These are phyloP conservation scores for Asobara japonica DNA, from an alignment of 1,140 invertebrate species.

Conservation along the genomic window DNA sequence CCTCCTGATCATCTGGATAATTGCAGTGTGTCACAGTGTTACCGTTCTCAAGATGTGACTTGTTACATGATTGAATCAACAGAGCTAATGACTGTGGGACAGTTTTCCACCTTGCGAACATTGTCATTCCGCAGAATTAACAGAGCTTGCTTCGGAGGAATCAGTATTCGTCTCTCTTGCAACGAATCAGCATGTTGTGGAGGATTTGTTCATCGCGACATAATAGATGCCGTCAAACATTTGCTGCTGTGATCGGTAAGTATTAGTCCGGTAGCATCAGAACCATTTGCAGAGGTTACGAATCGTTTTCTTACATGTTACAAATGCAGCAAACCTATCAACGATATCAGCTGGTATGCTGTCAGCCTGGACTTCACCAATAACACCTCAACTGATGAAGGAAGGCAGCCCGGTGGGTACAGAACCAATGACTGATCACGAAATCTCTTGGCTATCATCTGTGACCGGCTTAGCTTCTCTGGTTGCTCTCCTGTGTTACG, in stretches of 20 bases:
- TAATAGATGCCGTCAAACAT: background rate
- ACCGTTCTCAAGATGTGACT: no score
- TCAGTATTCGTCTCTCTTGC: background rate
- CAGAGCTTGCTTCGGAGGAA: background rate
- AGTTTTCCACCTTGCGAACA: background rate
- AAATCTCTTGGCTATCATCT: background rate
- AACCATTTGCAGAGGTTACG: no score
- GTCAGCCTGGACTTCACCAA: background rate
- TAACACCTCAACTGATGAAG: background rate
- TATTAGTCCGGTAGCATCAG: no score
- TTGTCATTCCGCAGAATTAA: background rate
- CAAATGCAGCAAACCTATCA: background rate
- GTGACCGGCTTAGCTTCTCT: background rate
- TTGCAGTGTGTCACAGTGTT: no score
- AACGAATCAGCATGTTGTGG: background rate
- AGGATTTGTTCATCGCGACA: background rate
- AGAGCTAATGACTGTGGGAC: background rate
- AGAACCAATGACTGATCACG: background rate
- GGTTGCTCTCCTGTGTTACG: background rate
- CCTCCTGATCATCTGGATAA: no score
- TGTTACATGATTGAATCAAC: background rate
- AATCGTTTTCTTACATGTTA: no score
- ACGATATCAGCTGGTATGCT: background rate
- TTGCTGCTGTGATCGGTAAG: background rate
- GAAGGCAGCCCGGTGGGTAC: background rate